A percentile compares a stretch with the other conserved stretches of the same genome.
Conservation (phyloP, 2,797 vertebrate species). For the Hypotaenidia okinawae region DNA sequence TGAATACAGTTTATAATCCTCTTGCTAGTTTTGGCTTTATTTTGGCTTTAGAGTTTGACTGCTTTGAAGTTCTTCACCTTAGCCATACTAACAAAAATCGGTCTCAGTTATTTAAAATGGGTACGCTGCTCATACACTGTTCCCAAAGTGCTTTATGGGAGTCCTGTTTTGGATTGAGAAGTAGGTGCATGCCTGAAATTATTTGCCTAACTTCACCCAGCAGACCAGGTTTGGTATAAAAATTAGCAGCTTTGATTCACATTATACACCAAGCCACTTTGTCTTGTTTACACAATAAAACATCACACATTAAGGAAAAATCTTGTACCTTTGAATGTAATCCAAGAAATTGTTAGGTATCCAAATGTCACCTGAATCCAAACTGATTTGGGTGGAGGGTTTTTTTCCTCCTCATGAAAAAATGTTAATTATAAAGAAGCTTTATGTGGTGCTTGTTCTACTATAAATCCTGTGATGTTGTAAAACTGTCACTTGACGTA, state of each 20-base stretch:
- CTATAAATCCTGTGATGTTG: not conserved
- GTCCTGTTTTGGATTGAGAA: not conserved
- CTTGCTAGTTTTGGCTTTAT: not conserved
- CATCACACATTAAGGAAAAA: not conserved
- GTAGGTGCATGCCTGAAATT: not conserved
- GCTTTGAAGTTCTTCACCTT: not conserved
- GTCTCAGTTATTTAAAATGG: not conserved
- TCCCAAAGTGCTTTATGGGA: not conserved
- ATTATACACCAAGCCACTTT: not conserved
- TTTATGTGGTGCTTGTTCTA: slow-evolving; percentile 16
- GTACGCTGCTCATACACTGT: not conserved
- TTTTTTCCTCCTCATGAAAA: not conserved
- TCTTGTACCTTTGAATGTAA: slow-evolving; percentile 22
- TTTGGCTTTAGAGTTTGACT: not conserved
- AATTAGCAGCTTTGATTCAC: not conserved
- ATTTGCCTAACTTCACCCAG: slow-evolving; percentile 16
- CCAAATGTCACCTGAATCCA: slow-evolving; percentile 33
- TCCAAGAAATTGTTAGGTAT: slow-evolving; percentile 2
- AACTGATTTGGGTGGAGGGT: not conserved
- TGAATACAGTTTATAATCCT: not conserved
- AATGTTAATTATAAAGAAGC: slow-evolving; percentile 15
- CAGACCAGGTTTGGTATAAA: not conserved
- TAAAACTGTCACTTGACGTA: not conserved
- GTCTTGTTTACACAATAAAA: not conserved
- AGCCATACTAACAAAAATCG: slow-evolving; percentile 16